Evolutionary conservation across 2,113 vertebrate species (phyloP).

Genomic region (Scopus umbretta): DNA sequence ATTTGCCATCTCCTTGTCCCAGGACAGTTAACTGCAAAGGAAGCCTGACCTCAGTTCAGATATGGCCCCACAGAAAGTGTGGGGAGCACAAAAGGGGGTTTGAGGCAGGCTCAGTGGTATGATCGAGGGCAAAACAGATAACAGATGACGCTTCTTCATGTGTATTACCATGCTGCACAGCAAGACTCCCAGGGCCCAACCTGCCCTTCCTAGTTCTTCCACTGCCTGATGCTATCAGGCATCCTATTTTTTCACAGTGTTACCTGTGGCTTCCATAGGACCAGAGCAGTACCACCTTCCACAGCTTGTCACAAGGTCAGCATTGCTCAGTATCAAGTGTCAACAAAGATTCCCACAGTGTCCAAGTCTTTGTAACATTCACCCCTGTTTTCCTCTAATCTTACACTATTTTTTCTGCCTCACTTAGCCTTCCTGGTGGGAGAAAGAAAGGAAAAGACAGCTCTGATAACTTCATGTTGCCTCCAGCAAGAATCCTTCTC

Average conservation of each 20-base stretch:
- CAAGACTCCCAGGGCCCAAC: neutral
- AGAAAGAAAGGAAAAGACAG: neutral
- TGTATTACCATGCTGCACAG: neutral
- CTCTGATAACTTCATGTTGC: neutral
- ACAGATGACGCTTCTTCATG: neutral
- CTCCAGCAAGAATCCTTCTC: neutral
- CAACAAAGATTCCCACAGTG: neutral
- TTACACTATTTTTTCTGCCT: neutral
- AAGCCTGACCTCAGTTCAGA: neutral
- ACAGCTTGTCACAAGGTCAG: neutral
- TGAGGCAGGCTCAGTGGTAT: neutral
- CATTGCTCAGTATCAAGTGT: neutral
- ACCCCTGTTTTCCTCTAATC: neutral
- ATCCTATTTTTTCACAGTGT: neutral
- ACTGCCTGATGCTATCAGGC: neutral
- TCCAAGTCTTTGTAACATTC: neutral
- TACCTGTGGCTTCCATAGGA: neutral
- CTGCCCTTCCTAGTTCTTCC: neutral
- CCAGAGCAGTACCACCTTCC: neutral
- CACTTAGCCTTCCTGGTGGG: neutral
- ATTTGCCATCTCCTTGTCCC: neutral
- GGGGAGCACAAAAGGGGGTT: neutral
- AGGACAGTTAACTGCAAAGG: neutral
- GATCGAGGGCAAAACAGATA: neutral
- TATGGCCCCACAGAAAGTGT: accelerated